Percentiles rank a stretch among this genome's conserved stretches.
These are phyloP conservation scores for Prorops nasuta DNA, from an alignment of 1,140 invertebrate genomes.

Conservation along the genomic window DNA sequence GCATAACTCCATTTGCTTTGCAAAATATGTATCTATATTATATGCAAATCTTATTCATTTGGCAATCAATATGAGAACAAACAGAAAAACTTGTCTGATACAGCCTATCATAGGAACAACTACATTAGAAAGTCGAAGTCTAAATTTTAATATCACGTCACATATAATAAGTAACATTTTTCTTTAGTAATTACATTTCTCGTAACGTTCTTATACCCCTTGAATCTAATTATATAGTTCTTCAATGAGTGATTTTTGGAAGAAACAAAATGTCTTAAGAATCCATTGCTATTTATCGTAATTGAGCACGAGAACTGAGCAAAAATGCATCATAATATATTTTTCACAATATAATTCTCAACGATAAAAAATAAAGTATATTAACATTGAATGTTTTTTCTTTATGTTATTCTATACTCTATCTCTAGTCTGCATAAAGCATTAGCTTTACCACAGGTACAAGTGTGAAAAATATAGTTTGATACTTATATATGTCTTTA, in stretches of 20 bases:
- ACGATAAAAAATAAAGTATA: too few species aligned
- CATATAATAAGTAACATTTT: constrained; percentile 14
- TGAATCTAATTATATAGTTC: too few species aligned
- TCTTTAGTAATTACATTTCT: constrained; percentile 12
- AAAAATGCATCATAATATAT: constrained; percentile 41
- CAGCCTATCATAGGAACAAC: constrained; percentile 15
- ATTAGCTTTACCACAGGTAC: too few species aligned
- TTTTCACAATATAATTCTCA: constrained; percentile 21
- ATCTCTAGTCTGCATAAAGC: too few species aligned
- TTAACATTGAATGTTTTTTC: too few species aligned
- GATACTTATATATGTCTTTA: too few species aligned
- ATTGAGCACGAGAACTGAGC: constrained; percentile 41
- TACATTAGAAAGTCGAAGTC: constrained; percentile 15
- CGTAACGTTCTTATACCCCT: constrained; percentile 12
- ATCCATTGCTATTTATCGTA: too few species aligned
- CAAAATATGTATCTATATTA: constrained; percentile 19
- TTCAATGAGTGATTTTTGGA: too few species aligned
- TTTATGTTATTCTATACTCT: too few species aligned
- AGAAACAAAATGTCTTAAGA: too few species aligned
- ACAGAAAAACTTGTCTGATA: constrained; percentile 18
- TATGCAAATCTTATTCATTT: constrained; percentile 13
- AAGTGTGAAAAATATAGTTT: too few species aligned
- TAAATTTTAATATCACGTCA: constrained; percentile 6
- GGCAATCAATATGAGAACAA: background rate
- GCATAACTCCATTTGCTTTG: constrained; percentile 11